Conservation (phyloP, 2,797 vertebrate species). For the Siniperca obscura region DNA sequence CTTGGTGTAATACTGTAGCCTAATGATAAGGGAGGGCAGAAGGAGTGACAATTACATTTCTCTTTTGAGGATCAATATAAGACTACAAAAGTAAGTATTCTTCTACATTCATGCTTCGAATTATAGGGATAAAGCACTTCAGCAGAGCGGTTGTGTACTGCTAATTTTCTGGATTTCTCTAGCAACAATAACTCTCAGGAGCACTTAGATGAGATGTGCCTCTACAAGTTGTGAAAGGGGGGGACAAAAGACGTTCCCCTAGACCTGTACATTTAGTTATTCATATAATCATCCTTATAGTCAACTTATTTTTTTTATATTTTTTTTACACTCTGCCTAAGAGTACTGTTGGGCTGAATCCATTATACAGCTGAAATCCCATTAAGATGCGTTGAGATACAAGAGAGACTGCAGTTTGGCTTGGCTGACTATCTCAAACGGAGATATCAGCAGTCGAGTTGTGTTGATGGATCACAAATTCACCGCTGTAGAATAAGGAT, state of each 20-base stretch:
- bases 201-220: conserved; percentile 37
- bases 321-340: conserved; percentile 34
- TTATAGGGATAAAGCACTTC: conserved; percentile 22
- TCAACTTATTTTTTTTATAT: not conserved
- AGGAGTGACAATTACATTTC: conserved; percentile 33
- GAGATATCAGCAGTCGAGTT: conserved; percentile 61
- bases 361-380: conserved; percentile 74
- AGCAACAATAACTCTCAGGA: conserved; percentile 27
- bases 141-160: not conserved
- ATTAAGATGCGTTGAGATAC: conserved; percentile 78
- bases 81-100: conserved; percentile 6
- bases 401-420: conserved; percentile 65
- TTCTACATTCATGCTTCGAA: conserved; percentile 12
- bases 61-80: conserved; percentile 41
- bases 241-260: conserved; percentile 8
- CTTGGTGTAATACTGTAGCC: conserved; percentile 7
- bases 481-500: conserved; percentile 46
- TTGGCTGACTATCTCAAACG: conserved; percentile 61
- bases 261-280: conserved; percentile 58
- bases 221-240: conserved; percentile 28
- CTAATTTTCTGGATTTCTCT: conserved; percentile 34
- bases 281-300: conserved; percentile 61
- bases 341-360: conserved; percentile 64
- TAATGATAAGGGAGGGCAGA: conserved; percentile 25
- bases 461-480: conserved; percentile 63